phyloP scores from a whole-genome alignment of 2,888 invertebrate species.

The Ferrisia virgata region DNA sequence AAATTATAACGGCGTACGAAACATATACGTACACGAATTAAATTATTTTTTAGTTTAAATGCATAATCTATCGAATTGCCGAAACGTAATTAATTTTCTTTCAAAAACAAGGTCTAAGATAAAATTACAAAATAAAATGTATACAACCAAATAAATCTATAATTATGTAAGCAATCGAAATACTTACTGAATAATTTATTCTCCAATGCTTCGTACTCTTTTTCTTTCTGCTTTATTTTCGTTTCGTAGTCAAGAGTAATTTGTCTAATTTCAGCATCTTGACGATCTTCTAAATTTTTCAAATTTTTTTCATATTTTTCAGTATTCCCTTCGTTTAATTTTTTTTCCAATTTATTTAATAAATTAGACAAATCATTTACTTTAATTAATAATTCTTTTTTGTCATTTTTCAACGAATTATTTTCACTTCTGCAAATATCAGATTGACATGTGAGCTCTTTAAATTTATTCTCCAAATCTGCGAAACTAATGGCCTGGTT shows the following conservation, averaged over 20 bases:
- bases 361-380: conserved; percentile 37
- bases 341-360: conserved; percentile 41
- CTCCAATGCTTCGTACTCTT: conserved; percentile 38
- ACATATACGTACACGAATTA: not conserved
- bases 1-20: not conserved
- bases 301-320: conserved; percentile 27
- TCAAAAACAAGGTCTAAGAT: not conserved
- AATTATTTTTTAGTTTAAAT: not conserved
- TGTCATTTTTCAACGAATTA: conserved; percentile 7
- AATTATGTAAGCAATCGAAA: too few relatives aligned
- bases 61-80: not conserved
- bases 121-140: not conserved
- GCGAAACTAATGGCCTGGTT: not conserved
- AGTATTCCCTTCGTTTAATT: conserved; percentile 37
- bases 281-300: conserved; percentile 50
- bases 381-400: conserved; percentile 18
- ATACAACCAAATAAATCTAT: not conserved
- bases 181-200: conserved; percentile 31
- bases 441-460: not conserved
- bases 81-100: not conserved
- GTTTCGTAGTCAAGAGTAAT: conserved; percentile 34
- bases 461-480: not conserved
- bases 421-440: not conserved
- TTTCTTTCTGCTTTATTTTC: conserved; percentile 33
- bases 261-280: conserved; percentile 47